phyloP scores from a whole-genome alignment of 1,140 invertebrate species.

The Saxidomus purpurata region DNA sequence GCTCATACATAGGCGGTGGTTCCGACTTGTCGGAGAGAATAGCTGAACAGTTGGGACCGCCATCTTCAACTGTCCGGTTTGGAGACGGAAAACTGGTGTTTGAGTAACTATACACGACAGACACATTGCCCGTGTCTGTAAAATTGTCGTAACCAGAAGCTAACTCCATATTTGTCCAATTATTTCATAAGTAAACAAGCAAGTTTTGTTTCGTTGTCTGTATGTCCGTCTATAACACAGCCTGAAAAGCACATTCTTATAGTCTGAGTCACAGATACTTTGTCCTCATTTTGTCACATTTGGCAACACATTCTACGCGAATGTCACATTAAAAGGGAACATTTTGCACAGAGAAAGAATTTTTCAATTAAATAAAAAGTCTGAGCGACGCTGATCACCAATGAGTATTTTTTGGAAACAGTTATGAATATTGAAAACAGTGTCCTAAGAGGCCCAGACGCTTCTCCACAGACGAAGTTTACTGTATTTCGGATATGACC shows the following conservation, averaged over 20 bases:
- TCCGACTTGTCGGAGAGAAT: neutral
- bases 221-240: no score
- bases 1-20: constrained; percentile 41
- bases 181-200: neutral
- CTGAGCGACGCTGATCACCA: no score
- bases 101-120: neutral
- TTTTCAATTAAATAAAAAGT: no score
- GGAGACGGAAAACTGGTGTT: neutral
- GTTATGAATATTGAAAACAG: no score
- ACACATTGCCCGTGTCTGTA: constrained; percentile 13
- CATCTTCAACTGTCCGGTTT: neutral
- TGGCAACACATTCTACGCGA: neutral
- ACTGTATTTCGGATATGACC: neutral
- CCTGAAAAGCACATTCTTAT: no score
- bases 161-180: constrained; percentile 10
- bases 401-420: no score
- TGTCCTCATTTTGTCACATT: neutral
- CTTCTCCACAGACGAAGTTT: neutral
- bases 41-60: constrained; percentile 13
- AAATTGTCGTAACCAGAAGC: neutral
- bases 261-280: no score
- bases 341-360: no score
- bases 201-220: no score
- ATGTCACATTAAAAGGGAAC: no score
- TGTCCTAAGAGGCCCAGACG: no score